Conservation (phyloP, 2,797 vertebrate genomes). For the Bryconaethiops microstoma region DNA sequence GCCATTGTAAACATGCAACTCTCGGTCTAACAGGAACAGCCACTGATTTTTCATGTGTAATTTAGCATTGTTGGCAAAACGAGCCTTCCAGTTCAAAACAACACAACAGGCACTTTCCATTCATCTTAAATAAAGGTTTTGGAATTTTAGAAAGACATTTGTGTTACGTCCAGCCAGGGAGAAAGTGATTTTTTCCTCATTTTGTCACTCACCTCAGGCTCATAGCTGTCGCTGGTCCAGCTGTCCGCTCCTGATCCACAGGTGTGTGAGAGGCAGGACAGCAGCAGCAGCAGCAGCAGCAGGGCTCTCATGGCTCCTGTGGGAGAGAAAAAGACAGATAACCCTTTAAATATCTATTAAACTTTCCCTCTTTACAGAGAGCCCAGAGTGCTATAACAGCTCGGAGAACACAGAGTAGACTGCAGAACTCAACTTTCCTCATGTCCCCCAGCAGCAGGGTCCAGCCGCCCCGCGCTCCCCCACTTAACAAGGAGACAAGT, state of each 20-base stretch:
- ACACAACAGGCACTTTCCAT: no score
- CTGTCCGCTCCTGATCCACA: constrained; percentile 71
- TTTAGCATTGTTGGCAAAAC: no score
- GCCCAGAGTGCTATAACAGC: background rate
- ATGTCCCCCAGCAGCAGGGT: background rate
- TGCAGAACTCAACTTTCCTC: background rate
- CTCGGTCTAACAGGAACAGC: no score
- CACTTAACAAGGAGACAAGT: no score
- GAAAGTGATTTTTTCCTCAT: background rate
- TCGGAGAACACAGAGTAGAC: background rate
- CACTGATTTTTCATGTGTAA: no score
- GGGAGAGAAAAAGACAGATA: background rate
- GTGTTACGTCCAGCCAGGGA: no score
- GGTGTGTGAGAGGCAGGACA: constrained; percentile 73
- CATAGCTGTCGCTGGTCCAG: constrained; percentile 70
- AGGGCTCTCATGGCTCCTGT: constrained; percentile 72
- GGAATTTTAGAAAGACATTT: background rate
- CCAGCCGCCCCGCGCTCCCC: background rate
- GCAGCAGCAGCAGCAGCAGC: constrained; percentile 74
- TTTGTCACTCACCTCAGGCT: constrained; percentile 75
- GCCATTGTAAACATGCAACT: no score
- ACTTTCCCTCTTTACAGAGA: background rate
- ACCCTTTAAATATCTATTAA: background rate
- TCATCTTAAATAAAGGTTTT: no score
- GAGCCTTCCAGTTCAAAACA: no score